phyloP scores from a whole-genome alignment of 2,113 vertebrate genomes.

The Myxocyprinus asiaticus region DNA sequence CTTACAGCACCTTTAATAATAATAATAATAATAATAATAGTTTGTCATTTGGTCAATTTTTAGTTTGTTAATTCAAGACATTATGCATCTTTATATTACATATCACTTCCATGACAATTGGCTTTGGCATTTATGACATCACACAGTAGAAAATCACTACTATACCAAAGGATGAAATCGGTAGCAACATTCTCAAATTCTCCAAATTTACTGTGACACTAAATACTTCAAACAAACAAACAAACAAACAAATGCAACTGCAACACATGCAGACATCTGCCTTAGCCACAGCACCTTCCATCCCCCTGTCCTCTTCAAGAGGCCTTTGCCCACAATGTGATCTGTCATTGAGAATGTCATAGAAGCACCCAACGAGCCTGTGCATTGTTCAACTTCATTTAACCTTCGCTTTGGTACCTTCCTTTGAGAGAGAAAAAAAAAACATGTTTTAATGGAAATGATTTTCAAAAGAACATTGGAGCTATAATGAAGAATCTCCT shows the following conservation, averaged over 20 bases:
- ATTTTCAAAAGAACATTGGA: constrained; percentile 84
- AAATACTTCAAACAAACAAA: no score
- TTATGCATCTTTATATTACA: no score
- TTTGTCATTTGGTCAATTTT: no score
- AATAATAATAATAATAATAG: no score
- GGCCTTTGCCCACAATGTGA: constrained; percentile 30
- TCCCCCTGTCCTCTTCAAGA: constrained; percentile 1
- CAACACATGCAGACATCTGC: constrained; percentile 30
- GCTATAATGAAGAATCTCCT: constrained; percentile 82
- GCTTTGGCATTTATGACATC: no score
- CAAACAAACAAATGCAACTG: constrained; percentile 28
- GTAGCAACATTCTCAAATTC: no score
- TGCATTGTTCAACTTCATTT: constrained; percentile 72
- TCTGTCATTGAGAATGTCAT: constrained; percentile 60
- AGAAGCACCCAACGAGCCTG: constrained; percentile 58
- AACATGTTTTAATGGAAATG: constrained; percentile 78
- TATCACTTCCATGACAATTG: no score
- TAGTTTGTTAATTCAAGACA: no score
- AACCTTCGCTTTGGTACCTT: constrained; percentile 80
- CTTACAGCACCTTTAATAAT: no score
- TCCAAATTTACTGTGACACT: no score
- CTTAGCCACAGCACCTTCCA: constrained; percentile 38
- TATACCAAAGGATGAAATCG: no score
- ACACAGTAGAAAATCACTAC: no score
- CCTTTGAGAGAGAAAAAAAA: constrained; percentile 70